Percentiles rank a stretch among this genome's conserved stretches.
Conservation (phyloP, 1,140 invertebrate genomes). For the Achroia grisella region DNA sequence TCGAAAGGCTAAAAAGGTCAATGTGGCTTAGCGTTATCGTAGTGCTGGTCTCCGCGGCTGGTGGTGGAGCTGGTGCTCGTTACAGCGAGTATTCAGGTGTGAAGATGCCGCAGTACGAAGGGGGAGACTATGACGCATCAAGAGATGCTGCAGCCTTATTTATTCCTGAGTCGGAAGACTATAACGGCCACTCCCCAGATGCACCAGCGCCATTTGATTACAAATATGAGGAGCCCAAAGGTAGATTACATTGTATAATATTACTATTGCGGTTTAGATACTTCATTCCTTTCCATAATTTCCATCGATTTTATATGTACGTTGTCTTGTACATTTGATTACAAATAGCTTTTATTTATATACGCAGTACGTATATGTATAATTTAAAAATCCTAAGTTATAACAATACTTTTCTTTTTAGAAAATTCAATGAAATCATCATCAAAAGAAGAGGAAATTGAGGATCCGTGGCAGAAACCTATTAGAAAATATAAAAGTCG, state of each 20-base stretch:
- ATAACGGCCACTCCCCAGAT: slow-evolving; percentile 34
- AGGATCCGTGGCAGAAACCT: slow-evolving; percentile 21
- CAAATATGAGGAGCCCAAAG: slow-evolving; percentile 31
- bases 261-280: neutral
- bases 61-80: slow-evolving; percentile 15
- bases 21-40: slow-evolving; percentile 12
- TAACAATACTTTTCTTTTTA: neutral
- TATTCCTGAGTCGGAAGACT: slow-evolving; percentile 23
- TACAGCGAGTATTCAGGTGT: slow-evolving; percentile 42
- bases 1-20: neutral
- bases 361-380: too few species aligned
- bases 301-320: too few species aligned
- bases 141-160: slow-evolving; percentile 3
- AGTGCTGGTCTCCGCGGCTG: slow-evolving; percentile 20
- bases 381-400: too few species aligned
- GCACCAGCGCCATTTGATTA: slow-evolving; percentile 34
- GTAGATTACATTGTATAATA: slow-evolving; percentile 11
- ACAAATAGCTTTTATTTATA: too few species aligned
- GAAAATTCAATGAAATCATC: too few species aligned
- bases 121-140: slow-evolving; percentile 23
- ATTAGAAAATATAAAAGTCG: slow-evolving; percentile 14
- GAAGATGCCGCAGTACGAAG: slow-evolving; percentile 44
- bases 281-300: neutral
- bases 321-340: too few species aligned
- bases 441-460: slow-evolving; percentile 11